Evolutionary conservation across 2,888 invertebrate species (phyloP).

Genomic region (Creontiades dilutus): DNA sequence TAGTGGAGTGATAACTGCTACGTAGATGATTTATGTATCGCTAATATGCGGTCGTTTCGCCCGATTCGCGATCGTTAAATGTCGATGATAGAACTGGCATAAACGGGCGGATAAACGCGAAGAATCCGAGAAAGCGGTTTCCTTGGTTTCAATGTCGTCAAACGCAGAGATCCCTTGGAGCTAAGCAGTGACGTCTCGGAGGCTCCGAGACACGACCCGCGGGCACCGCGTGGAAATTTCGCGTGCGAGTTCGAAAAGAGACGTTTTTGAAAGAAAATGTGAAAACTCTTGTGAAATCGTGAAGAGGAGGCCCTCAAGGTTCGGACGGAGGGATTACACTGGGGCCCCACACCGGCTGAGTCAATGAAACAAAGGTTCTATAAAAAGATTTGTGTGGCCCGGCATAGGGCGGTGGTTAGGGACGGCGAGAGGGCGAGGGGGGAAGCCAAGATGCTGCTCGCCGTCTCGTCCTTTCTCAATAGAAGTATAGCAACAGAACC

Average conservation of each 20-base stretch:
- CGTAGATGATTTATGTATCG: not conserved
- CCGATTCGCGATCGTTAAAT: not conserved
- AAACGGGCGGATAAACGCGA: not conserved
- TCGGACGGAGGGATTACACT: not conserved
- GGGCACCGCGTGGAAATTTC: not conserved
- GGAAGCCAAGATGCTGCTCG: conserved; percentile 48
- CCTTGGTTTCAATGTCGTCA: conserved; percentile 30
- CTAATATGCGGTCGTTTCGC: not conserved
- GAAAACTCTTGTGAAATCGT: no score
- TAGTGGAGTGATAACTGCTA: not conserved
- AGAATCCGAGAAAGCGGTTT: conserved; percentile 13
- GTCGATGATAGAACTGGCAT: not conserved
- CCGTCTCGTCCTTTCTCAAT: conserved; percentile 34
- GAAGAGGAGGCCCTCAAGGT: not conserved
- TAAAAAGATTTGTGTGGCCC: conserved; percentile 18
- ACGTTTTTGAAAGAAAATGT: not conserved
- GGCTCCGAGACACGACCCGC: not conserved
- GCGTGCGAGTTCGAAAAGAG: not conserved
- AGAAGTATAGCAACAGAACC: not conserved
- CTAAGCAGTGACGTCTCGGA: conserved; percentile 33
- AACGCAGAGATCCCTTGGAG: not conserved
- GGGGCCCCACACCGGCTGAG: conserved; percentile 1
- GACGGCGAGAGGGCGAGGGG: not conserved
- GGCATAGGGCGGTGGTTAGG: conserved; percentile 2
- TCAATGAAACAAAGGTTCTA: conserved; percentile 51